phyloP scores from a whole-genome alignment of 2,888 invertebrate genomes.

The Polymixis lichenea region DNA sequence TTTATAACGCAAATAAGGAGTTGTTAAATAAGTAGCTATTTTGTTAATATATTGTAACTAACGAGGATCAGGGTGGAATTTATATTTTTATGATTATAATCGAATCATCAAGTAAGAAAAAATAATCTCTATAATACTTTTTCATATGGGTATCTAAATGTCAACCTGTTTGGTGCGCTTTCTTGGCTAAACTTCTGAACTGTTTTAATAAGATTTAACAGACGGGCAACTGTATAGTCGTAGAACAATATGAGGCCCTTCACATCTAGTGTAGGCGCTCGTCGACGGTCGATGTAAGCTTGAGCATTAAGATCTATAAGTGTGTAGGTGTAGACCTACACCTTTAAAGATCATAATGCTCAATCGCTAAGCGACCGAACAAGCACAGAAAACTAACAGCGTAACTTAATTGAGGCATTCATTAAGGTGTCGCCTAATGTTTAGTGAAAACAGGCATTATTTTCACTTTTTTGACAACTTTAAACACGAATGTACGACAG shows the following conservation, averaged over 20 bases:
- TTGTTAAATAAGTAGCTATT: conserved; percentile 18
- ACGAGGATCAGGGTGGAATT: conserved; percentile 10
- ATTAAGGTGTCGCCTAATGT: background rate
- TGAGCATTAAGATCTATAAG: too few species aligned
- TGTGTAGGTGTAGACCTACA: too few species aligned
- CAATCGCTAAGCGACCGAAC: background rate
- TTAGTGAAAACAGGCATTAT: background rate
- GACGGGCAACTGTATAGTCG: background rate
- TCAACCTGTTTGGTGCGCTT: background rate
- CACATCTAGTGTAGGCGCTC: background rate
- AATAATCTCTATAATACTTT: background rate
- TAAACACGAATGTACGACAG: background rate
- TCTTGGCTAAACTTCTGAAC: background rate
- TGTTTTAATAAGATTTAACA: background rate
- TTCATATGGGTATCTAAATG: background rate
- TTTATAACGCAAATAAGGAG: background rate
- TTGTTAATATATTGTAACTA: conserved; percentile 1
- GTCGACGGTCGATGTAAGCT: background rate
- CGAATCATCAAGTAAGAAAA: background rate
- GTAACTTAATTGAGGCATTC: background rate
- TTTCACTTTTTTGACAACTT: background rate
- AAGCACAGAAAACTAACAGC: background rate
- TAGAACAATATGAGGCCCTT: background rate
- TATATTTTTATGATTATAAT: conserved; percentile 12
- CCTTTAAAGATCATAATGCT: background rate